These are phyloP conservation scores for Microctonus brassicae DNA, from an alignment of 2,888 invertebrate genomes.

Conservation along the genomic window DNA sequence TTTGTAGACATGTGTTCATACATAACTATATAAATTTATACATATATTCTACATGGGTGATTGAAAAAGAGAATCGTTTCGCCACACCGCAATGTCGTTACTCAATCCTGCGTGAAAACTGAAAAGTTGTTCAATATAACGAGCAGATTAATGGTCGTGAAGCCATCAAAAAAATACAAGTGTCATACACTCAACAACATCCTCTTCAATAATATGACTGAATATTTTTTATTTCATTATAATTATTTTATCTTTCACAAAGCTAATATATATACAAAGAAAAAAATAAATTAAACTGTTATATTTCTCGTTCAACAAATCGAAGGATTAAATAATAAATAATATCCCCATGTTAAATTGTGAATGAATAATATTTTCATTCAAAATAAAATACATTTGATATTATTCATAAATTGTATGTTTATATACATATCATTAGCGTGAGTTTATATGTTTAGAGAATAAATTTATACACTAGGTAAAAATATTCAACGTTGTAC, in stretches of 20 bases:
- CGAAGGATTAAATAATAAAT: no score
- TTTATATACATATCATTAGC: background rate
- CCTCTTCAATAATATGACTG: background rate
- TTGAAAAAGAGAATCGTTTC: background rate
- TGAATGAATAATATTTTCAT: background rate
- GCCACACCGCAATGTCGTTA: slow-evolving; percentile 3
- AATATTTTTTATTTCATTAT: background rate
- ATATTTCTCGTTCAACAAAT: background rate
- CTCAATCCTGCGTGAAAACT: background rate
- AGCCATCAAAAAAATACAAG: slow-evolving; percentile 4
- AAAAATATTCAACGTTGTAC: background rate
- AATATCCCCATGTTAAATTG: background rate
- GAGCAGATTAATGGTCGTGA: slow-evolving; percentile 7
- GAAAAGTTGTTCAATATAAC: slow-evolving; percentile 15
- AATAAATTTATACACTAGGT: background rate
- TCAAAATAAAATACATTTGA: background rate
- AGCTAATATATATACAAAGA: no score
- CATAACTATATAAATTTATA: no score
- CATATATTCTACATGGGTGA: background rate
- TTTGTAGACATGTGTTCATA: background rate
- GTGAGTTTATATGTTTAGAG: background rate
- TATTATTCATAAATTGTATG: background rate
- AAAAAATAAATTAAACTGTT: background rate
- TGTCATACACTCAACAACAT: slow-evolving; percentile 10
- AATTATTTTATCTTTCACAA: background rate